Base-by-base conservation (phyloP, 2,797 vertebrate genomes). In the Eleutherodactylus coqui region DNA sequence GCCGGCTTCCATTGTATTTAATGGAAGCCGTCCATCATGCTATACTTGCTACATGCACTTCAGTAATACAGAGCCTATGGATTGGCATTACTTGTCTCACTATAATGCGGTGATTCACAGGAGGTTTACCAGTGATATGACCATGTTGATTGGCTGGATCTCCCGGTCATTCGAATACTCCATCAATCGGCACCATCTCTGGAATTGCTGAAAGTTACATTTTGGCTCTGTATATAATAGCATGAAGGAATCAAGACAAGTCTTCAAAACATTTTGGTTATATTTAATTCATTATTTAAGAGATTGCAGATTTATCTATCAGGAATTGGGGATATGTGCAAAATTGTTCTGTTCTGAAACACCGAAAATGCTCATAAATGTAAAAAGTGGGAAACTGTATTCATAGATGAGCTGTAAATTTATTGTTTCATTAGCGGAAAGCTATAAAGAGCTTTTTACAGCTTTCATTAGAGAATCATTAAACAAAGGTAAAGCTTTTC, bases 351-450 rank as follows among this genome's bases (percentile, higher is more conserved):
- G 29, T 16, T 64, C 29, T 32, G 29, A 64, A 13, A 38, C 17
- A 38, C 64, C 64, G 36, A 69, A 69, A 34, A 64, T 34, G 29
- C 27, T 51, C n/a, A 21, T 75, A 32, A 75, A 75, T 49, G 16
- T 21, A 34, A 64, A 69, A 64, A 32, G 47, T 14, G 19, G 53
- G 47, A 53, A 82, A 55, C 70, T 55, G 34, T 41, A 72, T 53
- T 70, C 47, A 36, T 14, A n/a, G 51, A 24, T 84, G 70, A 75
- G 47, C 55, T 64, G 11, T 9, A 84, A 76, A 84, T 64, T 84
- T 55, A 73, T 75, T 83, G 49, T 84, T 75, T 84, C 72, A 84
- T 84, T 84, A 84, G 53, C 38, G 45, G 53, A 76, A 84, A 75
- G 49, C 72, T 58, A 64, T 75, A 60, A 75, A 75, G 53, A 49